Base-by-base conservation (phyloP, 2,797 vertebrate species). In the Tenualosa ilisha region DNA sequence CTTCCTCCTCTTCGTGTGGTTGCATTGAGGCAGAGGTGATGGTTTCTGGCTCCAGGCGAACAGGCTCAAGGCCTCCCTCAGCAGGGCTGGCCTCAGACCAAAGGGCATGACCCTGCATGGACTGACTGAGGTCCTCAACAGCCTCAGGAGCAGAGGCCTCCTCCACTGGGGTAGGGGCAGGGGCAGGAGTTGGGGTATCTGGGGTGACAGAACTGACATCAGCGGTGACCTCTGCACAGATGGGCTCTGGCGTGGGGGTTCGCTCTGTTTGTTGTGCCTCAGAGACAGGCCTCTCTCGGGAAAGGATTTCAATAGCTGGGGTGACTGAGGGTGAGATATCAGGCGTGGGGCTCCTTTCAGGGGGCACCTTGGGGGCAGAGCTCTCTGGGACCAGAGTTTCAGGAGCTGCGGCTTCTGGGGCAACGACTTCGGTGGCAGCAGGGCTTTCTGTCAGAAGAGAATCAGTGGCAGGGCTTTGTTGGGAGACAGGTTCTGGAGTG, bases 1-100 rank as follows among this genome's bases (percentile, higher is more conserved):
- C 89, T 37, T 93, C 90, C 54, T 93, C 90, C 54, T 86, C 84
- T 43, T 91, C 87, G 43, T 83, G 22, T 86, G 86, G 85, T 81
- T 88, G 86, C 7, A 81, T 81, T 22, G 91, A 90, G 7, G 50
- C 54, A 13, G 91, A 83, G 83, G 88, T 89, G 61, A 91, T 43
- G 0, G 90, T 92, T 86, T 94, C 92, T 72, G 90, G 88, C 56
- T 81, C 54, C 40, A 75, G 86, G 37, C 68, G 83, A 6, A 88
- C 86, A 83, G 75, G 84, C 0, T 31, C 24, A 13, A 85, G 79
- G 68, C 88, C 89, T 83, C 90, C 89, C 43, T 84, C 26, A 50
- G 7, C 54, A 0, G 56, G 54, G 0, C 91, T 81, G n/a, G 83
- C 83, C 31, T 90, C 49, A 17, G 86, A 81, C 54, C 81, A 89